Conservation (phyloP, 2,113 vertebrate species). For the Pampusana beccarii region DNA sequence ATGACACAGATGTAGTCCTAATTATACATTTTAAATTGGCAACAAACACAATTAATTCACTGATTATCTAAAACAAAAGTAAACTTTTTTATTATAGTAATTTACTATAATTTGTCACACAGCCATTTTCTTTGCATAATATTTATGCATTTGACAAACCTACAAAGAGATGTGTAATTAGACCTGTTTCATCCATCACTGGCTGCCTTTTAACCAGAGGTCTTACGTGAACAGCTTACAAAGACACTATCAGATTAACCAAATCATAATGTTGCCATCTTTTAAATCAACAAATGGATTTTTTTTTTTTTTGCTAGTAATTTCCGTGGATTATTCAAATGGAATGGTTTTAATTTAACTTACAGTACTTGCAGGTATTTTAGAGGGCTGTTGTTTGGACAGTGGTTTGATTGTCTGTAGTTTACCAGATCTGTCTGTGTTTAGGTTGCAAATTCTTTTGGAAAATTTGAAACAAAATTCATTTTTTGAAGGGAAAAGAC, state of each 20-base stretch:
- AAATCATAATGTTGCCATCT: background rate
- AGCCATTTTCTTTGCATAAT: conserved; percentile 33
- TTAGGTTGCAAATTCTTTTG: background rate
- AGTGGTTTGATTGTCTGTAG: background rate
- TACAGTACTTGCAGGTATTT: background rate
- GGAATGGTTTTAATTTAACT: background rate
- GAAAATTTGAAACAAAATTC: background rate
- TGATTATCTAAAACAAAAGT: conserved; percentile 68
- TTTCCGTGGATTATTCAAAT: background rate
- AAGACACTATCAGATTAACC: background rate
- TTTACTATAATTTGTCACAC: conserved; percentile 52
- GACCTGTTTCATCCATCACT: conserved; percentile 59
- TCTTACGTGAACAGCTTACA: conserved; percentile 31
- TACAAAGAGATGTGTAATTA: conserved; percentile 63
- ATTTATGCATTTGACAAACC: conserved; percentile 55
- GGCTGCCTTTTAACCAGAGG: conserved; percentile 48
- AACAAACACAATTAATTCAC: conserved; percentile 61
- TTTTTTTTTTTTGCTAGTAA: background rate
- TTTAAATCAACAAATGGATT: background rate
- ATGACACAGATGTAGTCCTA: conserved; percentile 61
- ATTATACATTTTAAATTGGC: conserved; percentile 59
- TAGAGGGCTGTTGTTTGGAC: background rate
- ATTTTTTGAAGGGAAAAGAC: background rate
- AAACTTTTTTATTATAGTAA: conserved; percentile 67
- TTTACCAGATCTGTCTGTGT: background rate